Conservation (phyloP, 2,888 invertebrate species). For the Platycheirus rosarum region DNA sequence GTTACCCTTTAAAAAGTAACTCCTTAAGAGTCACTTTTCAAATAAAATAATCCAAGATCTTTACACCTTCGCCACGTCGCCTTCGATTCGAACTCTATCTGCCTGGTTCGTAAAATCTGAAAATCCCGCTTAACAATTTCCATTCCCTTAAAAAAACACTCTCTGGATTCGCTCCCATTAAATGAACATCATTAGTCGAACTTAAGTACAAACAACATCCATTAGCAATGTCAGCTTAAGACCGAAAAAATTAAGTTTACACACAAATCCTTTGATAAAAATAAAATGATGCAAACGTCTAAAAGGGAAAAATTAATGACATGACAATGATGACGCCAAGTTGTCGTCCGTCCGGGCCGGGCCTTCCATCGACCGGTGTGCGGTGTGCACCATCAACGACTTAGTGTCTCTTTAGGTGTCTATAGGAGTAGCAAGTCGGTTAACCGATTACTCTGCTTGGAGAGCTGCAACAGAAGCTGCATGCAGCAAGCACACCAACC, state of each 20-base stretch:
- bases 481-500: neutral
- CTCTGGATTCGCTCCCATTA: neutral
- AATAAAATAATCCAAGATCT: no score
- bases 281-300: neutral
- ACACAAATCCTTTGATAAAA: constrained; percentile 34
- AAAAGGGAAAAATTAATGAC: constrained; percentile 28
- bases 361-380: neutral
- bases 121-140: constrained; percentile 6
- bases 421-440: constrained; percentile 14
- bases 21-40: no score
- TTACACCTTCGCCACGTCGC: no score
- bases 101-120: constrained; percentile 1
- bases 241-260: constrained; percentile 42
- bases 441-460: constrained; percentile 36
- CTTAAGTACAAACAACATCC: constrained; percentile 43
- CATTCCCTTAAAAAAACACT: neutral
- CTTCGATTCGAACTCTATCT: no score
- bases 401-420: constrained; percentile 45
- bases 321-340: constrained; percentile 58
- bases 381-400: constrained; percentile 38
- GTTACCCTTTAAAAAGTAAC: no score
- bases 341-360: constrained; percentile 32
- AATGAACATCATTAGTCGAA: constrained; percentile 48
- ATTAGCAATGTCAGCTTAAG: constrained; percentile 50
- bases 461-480: constrained; percentile 5